Conservation (phyloP, 2,888 invertebrate species). For the Carabus problematicus region DNA sequence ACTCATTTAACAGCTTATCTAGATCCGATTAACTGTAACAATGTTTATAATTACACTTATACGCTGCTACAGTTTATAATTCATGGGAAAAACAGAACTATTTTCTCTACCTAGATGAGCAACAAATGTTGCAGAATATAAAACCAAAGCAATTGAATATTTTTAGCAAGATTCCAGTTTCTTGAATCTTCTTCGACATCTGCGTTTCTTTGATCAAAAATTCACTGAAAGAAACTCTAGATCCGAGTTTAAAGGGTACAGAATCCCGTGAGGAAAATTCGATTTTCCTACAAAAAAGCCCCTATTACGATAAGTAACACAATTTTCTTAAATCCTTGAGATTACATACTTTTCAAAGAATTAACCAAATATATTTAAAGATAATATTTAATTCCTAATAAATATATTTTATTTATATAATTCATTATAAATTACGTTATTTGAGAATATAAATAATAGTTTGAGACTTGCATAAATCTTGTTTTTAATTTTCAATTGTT, state of each 20-base stretch:
- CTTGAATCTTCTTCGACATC: not conserved
- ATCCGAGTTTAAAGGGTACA: not conserved
- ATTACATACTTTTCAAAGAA: too few relatives aligned
- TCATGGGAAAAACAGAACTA: not conserved
- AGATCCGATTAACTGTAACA: slow-evolving; percentile 17
- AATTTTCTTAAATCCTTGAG: too few relatives aligned
- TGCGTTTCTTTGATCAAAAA: slow-evolving; percentile 9
- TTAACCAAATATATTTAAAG: too few relatives aligned
- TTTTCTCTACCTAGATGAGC: not conserved
- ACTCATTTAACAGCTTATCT: slow-evolving; percentile 24
- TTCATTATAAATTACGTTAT: too few relatives aligned
- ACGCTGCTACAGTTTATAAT: too few relatives aligned
- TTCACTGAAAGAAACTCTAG: not conserved
- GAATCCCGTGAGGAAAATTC: not conserved
- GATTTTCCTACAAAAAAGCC: not conserved
- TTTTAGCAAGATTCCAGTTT: not conserved
- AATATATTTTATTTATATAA: too few relatives aligned
- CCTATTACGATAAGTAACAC: not conserved
- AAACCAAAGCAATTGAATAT: not conserved
- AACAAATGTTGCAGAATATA: not conserved
- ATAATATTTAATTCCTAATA: too few relatives aligned
- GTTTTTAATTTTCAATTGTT: too few relatives aligned
- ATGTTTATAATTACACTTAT: too few relatives aligned
- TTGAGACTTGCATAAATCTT: too few relatives aligned
- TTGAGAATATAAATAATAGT: too few relatives aligned